Conservation (phyloP, 2,113 vertebrate genomes). For the Stigmatopora nigra region DNA sequence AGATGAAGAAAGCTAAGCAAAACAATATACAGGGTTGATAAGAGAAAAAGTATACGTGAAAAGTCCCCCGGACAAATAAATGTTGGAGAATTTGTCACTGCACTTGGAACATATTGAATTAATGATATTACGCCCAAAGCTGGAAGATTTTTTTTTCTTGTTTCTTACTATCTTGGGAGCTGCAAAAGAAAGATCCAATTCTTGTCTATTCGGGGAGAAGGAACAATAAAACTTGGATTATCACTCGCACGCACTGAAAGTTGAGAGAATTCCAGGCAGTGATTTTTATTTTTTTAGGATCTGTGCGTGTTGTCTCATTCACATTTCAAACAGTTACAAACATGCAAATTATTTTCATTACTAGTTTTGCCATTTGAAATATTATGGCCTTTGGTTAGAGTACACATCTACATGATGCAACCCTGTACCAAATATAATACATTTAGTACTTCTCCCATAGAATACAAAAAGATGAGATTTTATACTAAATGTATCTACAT, state of each 20-base stretch:
- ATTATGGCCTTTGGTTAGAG: slow-evolving; percentile 3
- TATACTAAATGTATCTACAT: no score
- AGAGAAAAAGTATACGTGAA: not conserved
- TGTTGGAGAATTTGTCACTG: slow-evolving; percentile 26
- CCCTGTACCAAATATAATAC: slow-evolving; percentile 1
- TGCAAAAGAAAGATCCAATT: not conserved
- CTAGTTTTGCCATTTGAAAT: slow-evolving; percentile 2
- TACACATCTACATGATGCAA: not conserved
- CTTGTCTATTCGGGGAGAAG: not conserved
- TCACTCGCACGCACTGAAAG: not conserved
- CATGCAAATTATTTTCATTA: slow-evolving; percentile 20
- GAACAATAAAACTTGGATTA: slow-evolving; percentile 3
- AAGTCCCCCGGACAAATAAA: slow-evolving; percentile 18
- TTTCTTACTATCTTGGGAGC: slow-evolving; percentile 7
- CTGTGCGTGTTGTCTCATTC: slow-evolving; percentile 8
- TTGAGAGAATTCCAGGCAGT: not conserved
- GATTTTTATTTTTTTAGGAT: not conserved
- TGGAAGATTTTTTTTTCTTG: slow-evolving; percentile 13
- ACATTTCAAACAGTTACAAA: slow-evolving; percentile 19
- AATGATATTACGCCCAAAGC: slow-evolving; percentile 26
- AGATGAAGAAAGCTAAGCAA: not conserved
- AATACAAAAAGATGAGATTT: no score
- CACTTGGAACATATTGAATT: slow-evolving; percentile 22
- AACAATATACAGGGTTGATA: not conserved
- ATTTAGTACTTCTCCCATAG: not conserved